phyloP scores from a whole-genome alignment of 2,888 invertebrate genomes.

The Phrixothrix hirtus region DNA sequence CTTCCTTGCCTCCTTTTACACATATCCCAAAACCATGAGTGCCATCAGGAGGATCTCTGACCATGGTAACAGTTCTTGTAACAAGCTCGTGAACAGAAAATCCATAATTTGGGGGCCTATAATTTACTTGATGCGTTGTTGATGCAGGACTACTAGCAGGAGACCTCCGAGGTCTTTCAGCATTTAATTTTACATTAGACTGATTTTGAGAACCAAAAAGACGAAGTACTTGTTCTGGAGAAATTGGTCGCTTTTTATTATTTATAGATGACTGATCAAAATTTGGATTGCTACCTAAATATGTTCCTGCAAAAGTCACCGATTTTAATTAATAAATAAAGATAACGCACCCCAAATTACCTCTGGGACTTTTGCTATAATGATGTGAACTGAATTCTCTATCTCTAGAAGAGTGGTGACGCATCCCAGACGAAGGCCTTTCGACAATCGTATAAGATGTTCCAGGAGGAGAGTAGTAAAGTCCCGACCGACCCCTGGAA shows the following conservation, averaged over 20 bases:
- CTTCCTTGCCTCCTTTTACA: constrained; percentile 89
- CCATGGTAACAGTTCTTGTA: constrained; percentile 85
- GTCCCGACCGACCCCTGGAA: constrained; percentile 65
- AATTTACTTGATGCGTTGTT: constrained; percentile 71
- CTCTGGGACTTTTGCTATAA: constrained; percentile 56
- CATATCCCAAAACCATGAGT: constrained; percentile 88
- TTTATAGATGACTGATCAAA: constrained; percentile 58
- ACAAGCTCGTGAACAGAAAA: constrained; percentile 73
- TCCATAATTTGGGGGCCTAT: constrained; percentile 46
- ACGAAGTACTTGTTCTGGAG: constrained; percentile 73
- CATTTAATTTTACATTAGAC: constrained; percentile 44
- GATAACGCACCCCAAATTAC: constrained; percentile 30
- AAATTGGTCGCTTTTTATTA: constrained; percentile 78
- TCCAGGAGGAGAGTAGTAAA: constrained; percentile 86
- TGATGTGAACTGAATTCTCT: constrained; percentile 45
- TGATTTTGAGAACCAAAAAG: constrained; percentile 49
- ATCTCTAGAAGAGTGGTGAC: constrained; percentile 57
- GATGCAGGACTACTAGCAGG: constrained; percentile 79
- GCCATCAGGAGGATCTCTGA: constrained; percentile 77
- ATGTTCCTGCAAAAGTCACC: constrained; percentile 67
- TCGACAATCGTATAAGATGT: constrained; percentile 89
- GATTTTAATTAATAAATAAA: too few relatives aligned
- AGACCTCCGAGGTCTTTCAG: constrained; percentile 57
- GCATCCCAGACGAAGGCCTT: constrained; percentile 69
- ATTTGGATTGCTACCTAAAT: constrained; percentile 69